Base-by-base conservation (phyloP, 2,113 vertebrate genomes). In the Physeter macrocephalus region DNA sequence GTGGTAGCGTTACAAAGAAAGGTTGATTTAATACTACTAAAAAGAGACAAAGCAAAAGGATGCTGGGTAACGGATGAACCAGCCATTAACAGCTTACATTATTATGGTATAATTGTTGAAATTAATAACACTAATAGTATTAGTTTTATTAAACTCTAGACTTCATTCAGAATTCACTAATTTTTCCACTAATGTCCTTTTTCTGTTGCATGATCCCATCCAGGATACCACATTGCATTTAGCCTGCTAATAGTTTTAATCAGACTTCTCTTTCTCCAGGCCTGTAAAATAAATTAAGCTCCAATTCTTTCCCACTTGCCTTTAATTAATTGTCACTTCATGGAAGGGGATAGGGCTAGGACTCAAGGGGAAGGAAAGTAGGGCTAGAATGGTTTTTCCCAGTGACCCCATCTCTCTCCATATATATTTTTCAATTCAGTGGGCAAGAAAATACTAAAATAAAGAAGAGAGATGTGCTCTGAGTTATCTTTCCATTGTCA, bases 181-280 rank as follows among this genome's bases (percentile, higher is more conserved):
- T 66, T 72, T 61, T 89, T 67, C 66, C n/a, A 80, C 69, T 81
- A 36, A 43, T 77, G 21, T 49, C 41, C 43, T 71, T 29, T 54
- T 39, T 11, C 64, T 81, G 46, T 25, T 41, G 36, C 25, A 31
- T 43, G 17, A 36, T 59, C 17, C 31, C n/a, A 46, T 20, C 34
- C 6, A 54, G 80, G 12, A 74, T 3, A 83, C 8, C 29, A 71
- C n/a, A 43, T 0, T 88, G 71, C 39, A 88, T 69, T 52, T 29
- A 77, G 78, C 29, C 8, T 85, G 64, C 75, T 92, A 72, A 78
- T 61, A 82, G 92, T 96, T 95, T 66, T 31, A 90, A 49, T 87
- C 31, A 64, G 69, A 10, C 17, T 78, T 84, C 34, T 80, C 14
- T 74, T 77, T 92, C 13, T 69, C 57, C 43, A 66, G 31, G 43